Base-by-base conservation (phyloP, 2,888 invertebrate species). In the Andrena dorsata region DNA sequence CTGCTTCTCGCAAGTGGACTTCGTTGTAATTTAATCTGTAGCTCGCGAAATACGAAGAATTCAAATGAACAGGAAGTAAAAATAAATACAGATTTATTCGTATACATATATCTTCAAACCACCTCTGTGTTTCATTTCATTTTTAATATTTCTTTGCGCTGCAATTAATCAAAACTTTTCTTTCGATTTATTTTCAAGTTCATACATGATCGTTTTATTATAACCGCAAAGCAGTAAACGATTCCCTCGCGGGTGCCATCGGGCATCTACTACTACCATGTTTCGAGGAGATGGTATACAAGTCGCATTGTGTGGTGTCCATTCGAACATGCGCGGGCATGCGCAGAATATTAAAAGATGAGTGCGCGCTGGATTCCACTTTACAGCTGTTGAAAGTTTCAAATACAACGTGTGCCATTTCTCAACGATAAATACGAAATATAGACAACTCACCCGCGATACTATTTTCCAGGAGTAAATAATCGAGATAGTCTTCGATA, bases 391-490 rank as follows among this genome's bases (percentile, higher is more conserved):
- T 58, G 60, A 28, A 68, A 69, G 63, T 79, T 23, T 7, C 7
- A 60, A 47, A 30, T 75, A 47, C 5, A 28, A 70, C 53, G 60
- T 26, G 30, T 13, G 49, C 10, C 5, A n/a, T 28, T 49, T 70
- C 32, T 56, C 35, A 47, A 49, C 1, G 26, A 32, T 13, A 23
- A 32, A 20, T 30, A 41, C 23, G 32, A 23, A 32, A 4, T 26
- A 23, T 6, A 2, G 28, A 56, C 56, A 30, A 80, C 72, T 8
- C 76, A 93, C 93, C 91, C 13, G 90, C 89, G 76, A 93, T 89
- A 10, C 83, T 80, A 82, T 92, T 93, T 82, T 91, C 90, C 13
- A 93, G 84, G 63, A 93, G 83, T 23, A 94, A 76, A 84, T 93
- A 91, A 80, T 94, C 93, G 2, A 93, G 79, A 74, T 88, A 86